Evolutionary conservation across 2,888 invertebrate genomes (phyloP), one percentile per base, ranked within the genome.

Genomic region (Litoditis marina): DNA sequence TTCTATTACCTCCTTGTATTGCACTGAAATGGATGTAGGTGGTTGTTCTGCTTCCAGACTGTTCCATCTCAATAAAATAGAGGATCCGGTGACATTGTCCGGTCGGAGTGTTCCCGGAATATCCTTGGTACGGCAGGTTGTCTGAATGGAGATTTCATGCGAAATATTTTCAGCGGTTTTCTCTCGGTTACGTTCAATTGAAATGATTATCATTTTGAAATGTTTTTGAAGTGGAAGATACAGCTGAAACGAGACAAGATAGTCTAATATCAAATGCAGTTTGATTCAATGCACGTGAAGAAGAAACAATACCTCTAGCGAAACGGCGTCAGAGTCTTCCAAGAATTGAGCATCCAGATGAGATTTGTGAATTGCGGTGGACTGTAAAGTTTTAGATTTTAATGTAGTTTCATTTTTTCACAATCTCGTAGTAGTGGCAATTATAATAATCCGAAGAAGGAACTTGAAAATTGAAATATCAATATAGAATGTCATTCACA

Each of bases 51-150:
- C 76, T 50, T 80, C 71, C n/a, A 81, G 61, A 3, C 77, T 77
- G 39, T 70, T 80, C 78, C 78, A 82, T 36, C 78, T 60, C 0
- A 82, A 66, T 0, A 80, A 51, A 13, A 81, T 46, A 0, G 76
- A 74, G 6, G 74, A 72, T n/a, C 76, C 77, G 6, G 81, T 82
- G 8, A 74, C 78, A 58, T 80, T 79, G 28, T 81, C 81, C 0
- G 78, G 71, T 7, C 81, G 56, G 7, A 81, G 60, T 1, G 78
- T 81, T 7, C 81, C 81, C 1, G 81, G 78, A 7, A 82, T 67
- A 62, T 82, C 81, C 25, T 73, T 66, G 0, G 81, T 82, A 55
- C 75, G 58, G 0, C 76, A 72, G 2, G 68, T 54, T 7, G 76
- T 69, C 51, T 66, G 36, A 30, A 3, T 32, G 0, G 36, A 27